Percentiles rank a stretch among this genome's conserved stretches.
phyloP scores from a whole-genome alignment of 2,888 invertebrate genomes.

The Leucoma salicis region DNA sequence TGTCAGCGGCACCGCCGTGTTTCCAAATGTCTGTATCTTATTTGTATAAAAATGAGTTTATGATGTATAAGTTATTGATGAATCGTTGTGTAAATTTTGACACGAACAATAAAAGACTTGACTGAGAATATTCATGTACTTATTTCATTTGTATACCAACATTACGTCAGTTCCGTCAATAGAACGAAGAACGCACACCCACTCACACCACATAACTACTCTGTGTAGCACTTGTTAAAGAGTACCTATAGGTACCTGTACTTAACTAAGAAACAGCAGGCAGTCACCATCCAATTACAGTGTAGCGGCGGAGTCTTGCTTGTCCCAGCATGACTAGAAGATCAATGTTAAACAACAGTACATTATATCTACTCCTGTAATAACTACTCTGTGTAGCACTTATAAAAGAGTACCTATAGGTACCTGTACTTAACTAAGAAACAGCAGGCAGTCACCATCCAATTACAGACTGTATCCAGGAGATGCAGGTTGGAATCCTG shows the following conservation, averaged over 20 bases:
- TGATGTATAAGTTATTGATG: slow-evolving; percentile 53
- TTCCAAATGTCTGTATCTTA: slow-evolving; percentile 14
- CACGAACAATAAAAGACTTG: slow-evolving; percentile 59
- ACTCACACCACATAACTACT: not conserved
- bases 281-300: not conserved
- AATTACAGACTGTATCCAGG: too few relatives aligned
- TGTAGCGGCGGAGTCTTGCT: too few relatives aligned
- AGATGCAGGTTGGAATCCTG: too few relatives aligned
- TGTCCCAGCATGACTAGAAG: too few relatives aligned
- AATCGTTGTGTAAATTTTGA: slow-evolving; percentile 58
- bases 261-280: not conserved
- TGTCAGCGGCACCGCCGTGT: slow-evolving; percentile 9
- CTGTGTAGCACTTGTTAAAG: not conserved
- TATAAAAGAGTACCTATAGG: not conserved
- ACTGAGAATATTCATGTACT: slow-evolving; percentile 1
- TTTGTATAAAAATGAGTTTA: slow-evolving; percentile 42
- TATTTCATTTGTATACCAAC: not conserved
- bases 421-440: not conserved
- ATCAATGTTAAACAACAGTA: too few relatives aligned
- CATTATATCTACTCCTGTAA: too few relatives aligned
- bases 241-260: not conserved
- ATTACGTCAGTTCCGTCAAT: not conserved
- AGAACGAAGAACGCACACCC: too few relatives aligned
- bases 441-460: not conserved
- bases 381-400: not conserved